Evolutionary conservation across 2,888 invertebrate species (phyloP), one percentile per base, ranked within the genome.

Genomic region (Morpho helenor): DNA sequence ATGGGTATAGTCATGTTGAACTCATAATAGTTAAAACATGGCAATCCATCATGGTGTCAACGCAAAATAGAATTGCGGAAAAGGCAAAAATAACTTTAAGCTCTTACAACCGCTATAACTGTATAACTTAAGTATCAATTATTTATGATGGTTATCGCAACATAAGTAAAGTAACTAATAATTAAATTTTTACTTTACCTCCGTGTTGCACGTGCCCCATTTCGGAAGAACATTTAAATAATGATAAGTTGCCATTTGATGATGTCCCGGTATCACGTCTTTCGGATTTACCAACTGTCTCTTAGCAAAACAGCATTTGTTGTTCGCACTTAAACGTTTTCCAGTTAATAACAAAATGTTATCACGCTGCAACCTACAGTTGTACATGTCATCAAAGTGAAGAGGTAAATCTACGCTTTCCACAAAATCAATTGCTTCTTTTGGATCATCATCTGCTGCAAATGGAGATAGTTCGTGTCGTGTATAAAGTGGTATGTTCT

Each of bases 141-240:
- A 31, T 31, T 31, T 31, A 31, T 31, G 31, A 31, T 31, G 31
- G 5, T 31, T 5, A 5, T 5, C 31, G 31, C 31, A 31, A 5
- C 31, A 31, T 31, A 31, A 31, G 31, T n/a, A n/a, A n/a, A n/a
- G n/a, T 31, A 31, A 3, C 16, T 16, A 16, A 16, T 16, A 16
- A 16, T 16, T 16, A 16, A 16, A 16, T 16, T 16, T 16, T 16
- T 16, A 16, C 16, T 31, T 57, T 70, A 82, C 82, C 63, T 71
- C 62, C 7, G 65, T 61, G 40, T 72, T 69, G 54, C 79, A 80
- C 4, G 75, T 68, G 55, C 78, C 77, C 84, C 84, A 85, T 10
- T 78, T 77, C 7, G 84, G 82, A 0, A 77, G 66, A 9, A 78
- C 68, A 57, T 84, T 85, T 10, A 80, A 63, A 60, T 76, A 69